These are phyloP conservation scores for Opisthograptis luteolata DNA, from an alignment of 2,888 invertebrate genomes.

Conservation along the genomic window DNA sequence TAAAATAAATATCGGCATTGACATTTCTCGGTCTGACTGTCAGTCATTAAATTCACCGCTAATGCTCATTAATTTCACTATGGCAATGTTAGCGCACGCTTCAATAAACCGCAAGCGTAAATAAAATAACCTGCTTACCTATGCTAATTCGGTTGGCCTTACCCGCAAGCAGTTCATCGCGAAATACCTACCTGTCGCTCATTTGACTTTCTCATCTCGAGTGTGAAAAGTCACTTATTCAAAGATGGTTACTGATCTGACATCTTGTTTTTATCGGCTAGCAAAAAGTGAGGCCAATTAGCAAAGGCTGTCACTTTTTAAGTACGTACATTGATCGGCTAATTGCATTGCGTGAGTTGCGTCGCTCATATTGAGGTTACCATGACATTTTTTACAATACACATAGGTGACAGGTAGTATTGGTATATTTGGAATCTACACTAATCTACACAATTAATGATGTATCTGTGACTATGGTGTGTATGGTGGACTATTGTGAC, in stretches of 20 bases:
- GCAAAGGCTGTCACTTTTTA: slow-evolving; percentile 5
- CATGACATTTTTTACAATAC: slow-evolving; percentile 7
- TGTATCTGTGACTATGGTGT: no score
- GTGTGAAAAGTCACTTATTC: slow-evolving; percentile 21
- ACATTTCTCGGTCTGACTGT: slow-evolving; percentile 28
- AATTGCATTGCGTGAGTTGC: not conserved
- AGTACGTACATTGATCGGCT: not conserved
- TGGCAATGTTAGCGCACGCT: slow-evolving; percentile 24
- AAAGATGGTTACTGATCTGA: slow-evolving; percentile 18
- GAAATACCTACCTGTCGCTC: slow-evolving; percentile 36
- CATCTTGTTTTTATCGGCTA: slow-evolving; percentile 19
- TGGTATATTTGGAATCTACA: no score
- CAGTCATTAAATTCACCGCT: slow-evolving; percentile 9
- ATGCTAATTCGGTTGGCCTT: slow-evolving; percentile 28
- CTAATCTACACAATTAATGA: no score
- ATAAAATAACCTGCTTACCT: slow-evolving; percentile 34
- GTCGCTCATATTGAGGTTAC: slow-evolving; percentile 14
- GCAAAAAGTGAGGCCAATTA: slow-evolving; percentile 17
- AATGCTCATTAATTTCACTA: slow-evolving; percentile 9
- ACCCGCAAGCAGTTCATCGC: slow-evolving; percentile 40
- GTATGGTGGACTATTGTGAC: no score
- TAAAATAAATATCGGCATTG: slow-evolving; percentile 18
- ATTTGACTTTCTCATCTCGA: slow-evolving; percentile 52
- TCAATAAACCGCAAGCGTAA: slow-evolving; percentile 34
- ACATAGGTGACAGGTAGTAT: no score